These are phyloP conservation scores for Penaeus japonicus DNA, from an alignment of 1,140 invertebrate genomes.

Conservation along the genomic window DNA sequence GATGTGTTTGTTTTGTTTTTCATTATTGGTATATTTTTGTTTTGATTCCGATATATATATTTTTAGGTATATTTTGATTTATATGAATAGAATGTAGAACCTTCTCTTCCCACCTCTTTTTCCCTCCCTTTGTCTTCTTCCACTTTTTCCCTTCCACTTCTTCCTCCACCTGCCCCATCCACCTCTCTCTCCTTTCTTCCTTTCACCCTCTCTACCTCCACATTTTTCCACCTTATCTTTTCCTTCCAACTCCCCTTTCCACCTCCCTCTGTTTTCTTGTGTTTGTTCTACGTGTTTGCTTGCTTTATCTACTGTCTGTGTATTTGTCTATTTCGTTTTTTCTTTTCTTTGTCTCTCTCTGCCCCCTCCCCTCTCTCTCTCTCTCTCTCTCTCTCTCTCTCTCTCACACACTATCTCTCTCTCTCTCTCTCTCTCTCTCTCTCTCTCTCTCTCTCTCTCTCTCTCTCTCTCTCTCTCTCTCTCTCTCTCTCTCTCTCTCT, in stretches of 20 bases:
- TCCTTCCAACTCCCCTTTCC: background rate
- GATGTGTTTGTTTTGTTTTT: too few relatives aligned
- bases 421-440: background rate
- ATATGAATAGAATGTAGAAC: background rate
- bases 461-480: background rate
- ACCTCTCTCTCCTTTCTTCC: background rate
- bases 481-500: background rate
- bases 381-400: background rate
- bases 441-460: background rate
- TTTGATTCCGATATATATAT: conserved; percentile 7
- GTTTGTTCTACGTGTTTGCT: background rate
- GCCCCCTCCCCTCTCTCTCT: background rate
- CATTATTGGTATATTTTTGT: background rate
- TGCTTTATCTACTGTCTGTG: background rate
- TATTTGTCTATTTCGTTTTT: background rate
- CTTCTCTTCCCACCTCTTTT: too few relatives aligned
- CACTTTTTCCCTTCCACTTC: too few relatives aligned
- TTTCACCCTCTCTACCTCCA: background rate
- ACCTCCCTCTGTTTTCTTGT: background rate
- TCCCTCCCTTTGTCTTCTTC: too few relatives aligned
- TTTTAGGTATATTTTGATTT: background rate
- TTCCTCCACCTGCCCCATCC: too few relatives aligned
- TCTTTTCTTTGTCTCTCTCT: background rate
- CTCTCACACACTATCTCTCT: background rate
- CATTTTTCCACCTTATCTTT: background rate